These are phyloP conservation scores for Mungos mungo DNA, from an alignment of 2,113 vertebrate species.

Conservation along the genomic window DNA sequence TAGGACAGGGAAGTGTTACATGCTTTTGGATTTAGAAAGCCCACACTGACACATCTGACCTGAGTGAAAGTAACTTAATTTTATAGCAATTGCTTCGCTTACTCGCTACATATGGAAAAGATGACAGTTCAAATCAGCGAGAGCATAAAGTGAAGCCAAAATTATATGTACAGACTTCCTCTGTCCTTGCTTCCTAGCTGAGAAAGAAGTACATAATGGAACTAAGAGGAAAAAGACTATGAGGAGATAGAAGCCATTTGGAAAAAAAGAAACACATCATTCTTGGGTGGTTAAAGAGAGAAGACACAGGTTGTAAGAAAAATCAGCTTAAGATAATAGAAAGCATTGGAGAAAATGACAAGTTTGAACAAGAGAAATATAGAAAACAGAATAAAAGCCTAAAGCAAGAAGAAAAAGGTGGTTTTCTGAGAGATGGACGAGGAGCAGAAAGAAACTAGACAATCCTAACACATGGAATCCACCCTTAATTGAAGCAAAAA, in stretches of 20 bases:
- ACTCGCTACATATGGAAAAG: neutral
- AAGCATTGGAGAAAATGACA: neutral
- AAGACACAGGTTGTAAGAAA: constrained; percentile 11
- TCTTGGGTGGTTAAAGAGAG: neutral
- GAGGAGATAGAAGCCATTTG: neutral
- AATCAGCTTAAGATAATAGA: neutral
- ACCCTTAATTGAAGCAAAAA: neutral
- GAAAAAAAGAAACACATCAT: neutral
- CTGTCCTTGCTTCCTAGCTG: neutral
- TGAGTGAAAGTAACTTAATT: neutral
- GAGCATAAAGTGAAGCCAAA: neutral
- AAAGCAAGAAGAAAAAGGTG: neutral
- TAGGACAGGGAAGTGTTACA: neutral
- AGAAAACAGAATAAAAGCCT: neutral
- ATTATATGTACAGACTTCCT: neutral
- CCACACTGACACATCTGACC: neutral
- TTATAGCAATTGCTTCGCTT: neutral
- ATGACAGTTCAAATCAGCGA: neutral
- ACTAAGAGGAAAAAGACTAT: neutral
- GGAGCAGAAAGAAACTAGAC: neutral
- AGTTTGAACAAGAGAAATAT: neutral
- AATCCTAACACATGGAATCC: neutral
- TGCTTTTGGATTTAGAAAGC: neutral
- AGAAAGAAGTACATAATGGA: neutral
- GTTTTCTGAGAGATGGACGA: neutral